These are phyloP conservation scores for Euschistus heros DNA, from an alignment of 1,140 invertebrate genomes.

Conservation along the genomic window DNA sequence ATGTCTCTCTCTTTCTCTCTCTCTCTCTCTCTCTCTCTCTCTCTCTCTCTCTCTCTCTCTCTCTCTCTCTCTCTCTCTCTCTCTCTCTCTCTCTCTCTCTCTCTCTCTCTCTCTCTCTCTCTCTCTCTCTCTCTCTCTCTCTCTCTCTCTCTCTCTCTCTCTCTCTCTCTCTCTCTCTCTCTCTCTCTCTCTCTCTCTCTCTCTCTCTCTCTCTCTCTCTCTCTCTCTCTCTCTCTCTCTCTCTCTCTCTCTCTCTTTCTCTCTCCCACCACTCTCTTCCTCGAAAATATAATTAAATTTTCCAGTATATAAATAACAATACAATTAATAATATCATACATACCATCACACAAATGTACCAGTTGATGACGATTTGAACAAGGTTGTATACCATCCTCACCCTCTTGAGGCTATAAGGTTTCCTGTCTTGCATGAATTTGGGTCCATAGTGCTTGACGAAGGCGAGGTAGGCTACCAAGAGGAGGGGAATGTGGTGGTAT, in stretches of 20 bases:
- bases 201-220: constrained; percentile 18
- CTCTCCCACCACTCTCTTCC: neutral
- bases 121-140: constrained; percentile 19
- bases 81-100: constrained; percentile 19
- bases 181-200: constrained; percentile 19
- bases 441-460: no score
- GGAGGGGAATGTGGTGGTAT: no score
- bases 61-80: constrained; percentile 19
- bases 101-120: constrained; percentile 19
- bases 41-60: constrained; percentile 17
- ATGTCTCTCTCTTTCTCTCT: constrained; percentile 16
- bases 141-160: constrained; percentile 19
- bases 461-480: no score
- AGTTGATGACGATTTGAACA: no score
- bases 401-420: no score
- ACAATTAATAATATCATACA: no score
- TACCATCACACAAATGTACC: no score
- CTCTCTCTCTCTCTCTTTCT: constrained; percentile 15
- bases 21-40: constrained; percentile 18
- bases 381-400: no score
- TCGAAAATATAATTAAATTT: no score
- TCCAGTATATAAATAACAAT: no score
- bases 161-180: constrained; percentile 19
- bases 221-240: constrained; percentile 17
- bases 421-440: no score